Base-by-base conservation (phyloP, 2,888 invertebrate genomes). In the Sepioteuthis lessoniana region DNA sequence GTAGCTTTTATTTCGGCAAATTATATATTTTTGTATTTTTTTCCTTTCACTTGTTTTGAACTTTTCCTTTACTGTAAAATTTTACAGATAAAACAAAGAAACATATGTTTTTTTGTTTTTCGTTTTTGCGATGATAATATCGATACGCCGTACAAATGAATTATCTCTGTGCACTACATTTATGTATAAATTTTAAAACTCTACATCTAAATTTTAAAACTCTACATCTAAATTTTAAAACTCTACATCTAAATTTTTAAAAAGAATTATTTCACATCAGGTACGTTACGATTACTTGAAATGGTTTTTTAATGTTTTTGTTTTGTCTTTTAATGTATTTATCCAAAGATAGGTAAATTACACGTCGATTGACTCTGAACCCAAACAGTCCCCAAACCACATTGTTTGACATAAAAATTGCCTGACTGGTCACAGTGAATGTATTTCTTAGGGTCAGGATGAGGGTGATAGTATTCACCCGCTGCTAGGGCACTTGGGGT, bases 341-440 rank as follows among this genome's bases (percentile, higher is more conserved):
- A n/a, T 19, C 1, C 10, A 19, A 35, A 76, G 8, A 76, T n/a
- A 8, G 76, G 8, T 0, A 76, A n/a, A 3, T 76, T 76, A 3
- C 96, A 96, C 28, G 95, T 95, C n/a, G 95, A 93, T 35, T 95
- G 94, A 4, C 60, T 90, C 94, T 96, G 95, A 37, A 95, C 95
- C 96, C 96, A 96, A 1, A 95, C 76, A 19, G 95, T 95, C 2
- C 76, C 76, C 1, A 16, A 1, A 25, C 94, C 93, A 94, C 96
- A 96, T 1, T 55, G 90, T 50, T 95, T 93, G 37, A 95, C 94
- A 93, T 95, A 96, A 21, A 95, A 95, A 92, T 96, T 95, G 16
- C 96, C 96, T 50, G 95, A 95, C 42, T 95, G 95, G 93, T 96
- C 96, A 94, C 96, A 96, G 47, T 96, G 96, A 94, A 96, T 96